phyloP scores from a whole-genome alignment of 2,113 vertebrate species.

The Fregata magnificens region DNA sequence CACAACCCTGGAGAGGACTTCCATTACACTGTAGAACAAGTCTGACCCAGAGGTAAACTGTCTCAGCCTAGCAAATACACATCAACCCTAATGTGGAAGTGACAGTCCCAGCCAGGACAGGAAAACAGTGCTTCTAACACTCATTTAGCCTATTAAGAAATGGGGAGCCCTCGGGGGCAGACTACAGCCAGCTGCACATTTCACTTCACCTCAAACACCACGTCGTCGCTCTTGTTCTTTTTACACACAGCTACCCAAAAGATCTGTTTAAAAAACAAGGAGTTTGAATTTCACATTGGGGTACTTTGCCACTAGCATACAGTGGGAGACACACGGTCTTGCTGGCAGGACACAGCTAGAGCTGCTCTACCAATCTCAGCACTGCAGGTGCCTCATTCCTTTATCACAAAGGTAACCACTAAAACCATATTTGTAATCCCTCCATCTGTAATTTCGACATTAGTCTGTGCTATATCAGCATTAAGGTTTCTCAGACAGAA shows the following conservation, averaged over 20 bases:
- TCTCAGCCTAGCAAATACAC: not conserved
- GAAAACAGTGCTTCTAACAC: not conserved
- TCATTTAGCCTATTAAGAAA: not conserved
- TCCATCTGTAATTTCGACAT: not conserved
- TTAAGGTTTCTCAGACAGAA: not conserved
- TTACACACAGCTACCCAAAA: not conserved
- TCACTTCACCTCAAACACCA: not conserved
- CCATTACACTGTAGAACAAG: not conserved
- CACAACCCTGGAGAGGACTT: not conserved
- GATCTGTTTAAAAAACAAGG: not conserved
- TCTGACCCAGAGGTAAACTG: not conserved
- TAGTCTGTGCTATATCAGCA: not conserved
- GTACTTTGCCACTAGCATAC: not conserved
- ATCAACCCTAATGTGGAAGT: not conserved
- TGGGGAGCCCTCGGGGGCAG: not conserved
- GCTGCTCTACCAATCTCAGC: not conserved
- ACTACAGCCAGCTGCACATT: not conserved
- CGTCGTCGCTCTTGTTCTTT: fast-evolving
- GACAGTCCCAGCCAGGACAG: not conserved
- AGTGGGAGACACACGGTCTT: not conserved
- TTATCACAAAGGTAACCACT: not conserved
- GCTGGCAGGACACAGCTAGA: not conserved
- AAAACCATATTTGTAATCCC: not conserved
- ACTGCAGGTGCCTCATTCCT: not conserved
- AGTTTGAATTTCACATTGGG: not conserved